Evolutionary conservation across 2,113 vertebrate species (phyloP), one percentile per base, ranked within the genome.

Genomic region (Ptychochromis oligacanthus): DNA sequence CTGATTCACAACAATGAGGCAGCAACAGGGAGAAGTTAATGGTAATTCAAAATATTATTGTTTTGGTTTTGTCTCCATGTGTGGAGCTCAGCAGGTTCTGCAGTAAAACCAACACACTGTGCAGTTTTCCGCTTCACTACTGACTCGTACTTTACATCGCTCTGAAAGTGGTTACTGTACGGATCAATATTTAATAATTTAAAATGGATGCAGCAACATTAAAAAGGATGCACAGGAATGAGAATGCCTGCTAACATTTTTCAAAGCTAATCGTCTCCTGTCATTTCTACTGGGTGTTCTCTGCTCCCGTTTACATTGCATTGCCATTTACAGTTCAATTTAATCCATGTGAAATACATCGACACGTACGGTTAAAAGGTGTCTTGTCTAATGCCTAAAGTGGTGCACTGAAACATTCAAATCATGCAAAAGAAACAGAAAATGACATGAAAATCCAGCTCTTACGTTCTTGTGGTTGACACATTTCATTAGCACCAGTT

Each of bases 401-500:
- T 20, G 10, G 46, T 49, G 4, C 6, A 1, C 13, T 12, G 8
- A 26, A 38, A 75, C 72, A 75, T 38, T 57, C 11, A 38, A 43
- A 40, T 18, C 43, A 52, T 72, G 75, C 36, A 28, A 13, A 61
- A 59, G 18, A 64, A 10, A 75, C 2, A 15, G 17, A 11, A 56
- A 54, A 6, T 56, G 28, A 40, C 7, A 36, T 11, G 38, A 3
- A 36, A n/a, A 1, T 1, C 1, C 3, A 22, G 24, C 40, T 15
- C 98, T 97, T 95, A 99, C 98, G 57, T 99, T 99, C 96, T 99
- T 99, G 95, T 99, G 98, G 96, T 99, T 99, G 95, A 99, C 98
- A 20, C 98, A 99, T 89, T 99, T 99, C 98, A 99, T 99, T 79
- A 99, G 98, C 87, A 99, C 98, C 92, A 99, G 96, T 72, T 99